phyloP scores from a whole-genome alignment of 2,888 invertebrate species.

The Synergus umbraculus region DNA sequence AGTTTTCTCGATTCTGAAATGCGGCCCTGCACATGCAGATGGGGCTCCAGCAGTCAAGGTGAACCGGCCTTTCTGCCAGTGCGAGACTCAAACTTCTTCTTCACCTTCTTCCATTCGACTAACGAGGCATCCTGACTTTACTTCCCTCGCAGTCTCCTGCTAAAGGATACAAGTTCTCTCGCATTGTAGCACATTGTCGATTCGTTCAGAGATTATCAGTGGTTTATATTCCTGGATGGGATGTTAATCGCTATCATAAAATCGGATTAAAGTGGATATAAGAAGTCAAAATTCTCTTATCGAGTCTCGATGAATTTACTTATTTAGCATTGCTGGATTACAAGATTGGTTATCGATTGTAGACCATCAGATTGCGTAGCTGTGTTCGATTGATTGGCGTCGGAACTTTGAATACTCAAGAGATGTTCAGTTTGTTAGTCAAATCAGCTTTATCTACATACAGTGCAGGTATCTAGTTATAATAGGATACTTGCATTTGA shows the following conservation, averaged over 20 bases:
- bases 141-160: constrained; percentile 54
- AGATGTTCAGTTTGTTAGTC: too few relatives aligned
- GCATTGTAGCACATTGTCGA: neutral
- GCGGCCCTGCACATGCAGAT: constrained; percentile 66
- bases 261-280: neutral
- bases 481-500: too few relatives aligned
- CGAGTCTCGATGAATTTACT: neutral
- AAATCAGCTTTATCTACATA: too few relatives aligned
- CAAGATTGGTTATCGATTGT: neutral
- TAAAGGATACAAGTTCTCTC: constrained; percentile 14
- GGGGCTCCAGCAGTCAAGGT: constrained; percentile 73
- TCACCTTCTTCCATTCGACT: constrained; percentile 62
- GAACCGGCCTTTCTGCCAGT: constrained; percentile 71
- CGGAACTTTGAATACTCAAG: neutral
- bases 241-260: neutral
- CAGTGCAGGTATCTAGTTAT: too few relatives aligned
- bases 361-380: neutral
- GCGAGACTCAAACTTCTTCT: constrained; percentile 59
- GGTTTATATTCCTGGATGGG: neutral
- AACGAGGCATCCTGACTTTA: constrained; percentile 67
- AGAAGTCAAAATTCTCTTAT: neutral
- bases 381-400: neutral
- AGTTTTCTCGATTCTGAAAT: constrained; percentile 52
- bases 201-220: neutral
- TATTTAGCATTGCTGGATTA: neutral